phyloP scores from a whole-genome alignment of 2,113 vertebrate genomes.

The Forbesichthys agassizii region DNA sequence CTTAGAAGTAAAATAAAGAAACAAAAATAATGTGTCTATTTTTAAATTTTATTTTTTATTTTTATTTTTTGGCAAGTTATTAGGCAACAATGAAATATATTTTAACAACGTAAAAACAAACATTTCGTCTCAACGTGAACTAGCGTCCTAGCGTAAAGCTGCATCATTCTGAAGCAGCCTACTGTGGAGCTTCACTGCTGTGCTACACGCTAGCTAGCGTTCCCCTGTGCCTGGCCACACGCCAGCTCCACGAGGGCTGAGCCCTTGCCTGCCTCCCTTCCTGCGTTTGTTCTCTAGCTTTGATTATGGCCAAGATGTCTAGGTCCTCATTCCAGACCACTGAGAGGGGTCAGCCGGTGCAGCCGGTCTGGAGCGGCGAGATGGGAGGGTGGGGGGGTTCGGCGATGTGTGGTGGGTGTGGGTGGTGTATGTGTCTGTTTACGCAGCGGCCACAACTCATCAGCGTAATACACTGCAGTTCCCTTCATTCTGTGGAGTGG shows the following conservation, averaged over 20 bases:
- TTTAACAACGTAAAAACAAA: neutral
- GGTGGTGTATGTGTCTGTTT: slow-evolving; percentile 33
- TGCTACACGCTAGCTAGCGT: slow-evolving; percentile 26
- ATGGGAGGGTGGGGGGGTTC: slow-evolving; percentile 36
- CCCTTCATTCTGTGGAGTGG: slow-evolving; percentile 32
- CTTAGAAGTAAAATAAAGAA: neutral
- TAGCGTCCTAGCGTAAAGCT: neutral
- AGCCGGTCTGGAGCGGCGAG: slow-evolving; percentile 42
- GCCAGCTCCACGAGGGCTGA: slow-evolving; percentile 69
- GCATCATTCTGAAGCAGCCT: slow-evolving; percentile 29
- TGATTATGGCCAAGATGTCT: slow-evolving; percentile 81
- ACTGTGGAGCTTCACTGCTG: slow-evolving; percentile 37
- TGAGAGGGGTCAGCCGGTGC: slow-evolving; percentile 67
- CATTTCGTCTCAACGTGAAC: neutral
- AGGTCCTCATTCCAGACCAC: slow-evolving; percentile 62
- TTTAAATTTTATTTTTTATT: neutral
- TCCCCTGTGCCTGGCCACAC: slow-evolving; percentile 61
- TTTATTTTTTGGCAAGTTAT: no score
- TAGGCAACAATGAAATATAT: no score
- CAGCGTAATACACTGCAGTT: slow-evolving; percentile 24
- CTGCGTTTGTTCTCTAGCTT: slow-evolving; percentile 81
- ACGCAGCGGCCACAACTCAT: slow-evolving; percentile 15
- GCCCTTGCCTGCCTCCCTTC: slow-evolving; percentile 71
- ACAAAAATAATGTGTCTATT: neutral
- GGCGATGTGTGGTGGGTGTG: slow-evolving; percentile 34